These are phyloP conservation scores for Oreohelix idahoensis DNA, from an alignment of 1,140 invertebrate genomes.

Conservation along the genomic window DNA sequence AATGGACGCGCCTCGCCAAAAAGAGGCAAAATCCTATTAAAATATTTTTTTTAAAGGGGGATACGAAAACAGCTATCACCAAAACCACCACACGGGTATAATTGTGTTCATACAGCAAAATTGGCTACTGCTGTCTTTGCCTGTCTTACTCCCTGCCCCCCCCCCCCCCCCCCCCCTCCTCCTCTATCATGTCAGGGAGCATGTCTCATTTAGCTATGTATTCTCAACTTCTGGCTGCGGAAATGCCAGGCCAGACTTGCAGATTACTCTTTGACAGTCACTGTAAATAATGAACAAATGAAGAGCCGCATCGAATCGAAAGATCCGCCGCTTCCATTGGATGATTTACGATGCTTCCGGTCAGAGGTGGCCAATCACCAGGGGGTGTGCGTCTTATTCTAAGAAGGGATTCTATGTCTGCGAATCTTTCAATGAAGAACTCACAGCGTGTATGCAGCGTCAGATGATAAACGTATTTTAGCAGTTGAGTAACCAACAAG, in stretches of 20 bases:
- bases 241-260: neutral
- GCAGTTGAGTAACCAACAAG: no score
- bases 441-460: neutral
- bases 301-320: conserved; percentile 14
- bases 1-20: no score
- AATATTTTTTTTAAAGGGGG: no score
- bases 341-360: conserved; percentile 7
- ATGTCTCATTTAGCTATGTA: neutral
- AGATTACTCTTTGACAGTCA: neutral
- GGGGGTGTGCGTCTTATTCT: neutral
- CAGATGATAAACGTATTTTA: no score
- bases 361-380: neutral
- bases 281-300: conserved; percentile 15
- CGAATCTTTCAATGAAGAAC: neutral
- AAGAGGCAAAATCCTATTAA: no score
- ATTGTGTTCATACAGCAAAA: no score
- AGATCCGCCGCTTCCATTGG: neutral
- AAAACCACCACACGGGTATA: no score
- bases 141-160: no score
- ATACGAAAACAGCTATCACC: no score
- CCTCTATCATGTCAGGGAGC: no score
- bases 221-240: neutral
- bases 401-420: neutral
- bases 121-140: no score
- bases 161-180: no score